Evolutionary conservation across 1,140 invertebrate genomes (phyloP), one percentile per base, ranked within the genome.

Genomic region (Heliothis subflexa): DNA sequence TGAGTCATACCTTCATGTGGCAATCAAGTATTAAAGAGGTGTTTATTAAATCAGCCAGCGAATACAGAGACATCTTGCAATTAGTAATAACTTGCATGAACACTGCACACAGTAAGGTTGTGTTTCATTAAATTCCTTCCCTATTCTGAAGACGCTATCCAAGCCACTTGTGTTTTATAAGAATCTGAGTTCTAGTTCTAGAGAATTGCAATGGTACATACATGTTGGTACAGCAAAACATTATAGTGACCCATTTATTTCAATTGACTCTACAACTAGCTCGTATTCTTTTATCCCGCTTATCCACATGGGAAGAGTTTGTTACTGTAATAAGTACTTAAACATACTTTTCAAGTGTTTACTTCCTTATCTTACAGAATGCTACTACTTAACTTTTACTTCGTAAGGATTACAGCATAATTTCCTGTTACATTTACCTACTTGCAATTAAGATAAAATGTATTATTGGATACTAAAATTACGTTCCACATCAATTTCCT

Each of bases 31-130:
- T 40, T 18, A 54, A 50, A 62, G 59, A 28, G 18, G 18, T 74
- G 55, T 74, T 74, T 74, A 74, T 74, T 74, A 74, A 61, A 74
- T 74, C 14, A 9, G 14, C 50, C 16, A 16, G 50, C n/a, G 3
- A 18, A 11, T 25, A 55, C n/a, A 33, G 68, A 55, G 50, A 33
- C 50, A 54, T 68, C 49, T 3, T 71, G 14, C 49, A 68, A 50
- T 68, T 49, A 68, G 3, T 66, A 25, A 62, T 59, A 21, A 66
- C 40, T 47, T 47, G 2, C 62, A 18, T 12, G 40, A 45, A 64
- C n/a, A 64, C 33, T 33, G 16, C 33, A 66, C 33, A 40, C 33
- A 40, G 33, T 5, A 40, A 40, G 33, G 33, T 40, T 40, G 33
- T 40, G 33, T 40, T 9, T 40, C 33, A 40, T 40, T 40, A 40